Evolutionary conservation across 2,113 vertebrate species (phyloP).

Genomic region (Rhabdornis inornatus): DNA sequence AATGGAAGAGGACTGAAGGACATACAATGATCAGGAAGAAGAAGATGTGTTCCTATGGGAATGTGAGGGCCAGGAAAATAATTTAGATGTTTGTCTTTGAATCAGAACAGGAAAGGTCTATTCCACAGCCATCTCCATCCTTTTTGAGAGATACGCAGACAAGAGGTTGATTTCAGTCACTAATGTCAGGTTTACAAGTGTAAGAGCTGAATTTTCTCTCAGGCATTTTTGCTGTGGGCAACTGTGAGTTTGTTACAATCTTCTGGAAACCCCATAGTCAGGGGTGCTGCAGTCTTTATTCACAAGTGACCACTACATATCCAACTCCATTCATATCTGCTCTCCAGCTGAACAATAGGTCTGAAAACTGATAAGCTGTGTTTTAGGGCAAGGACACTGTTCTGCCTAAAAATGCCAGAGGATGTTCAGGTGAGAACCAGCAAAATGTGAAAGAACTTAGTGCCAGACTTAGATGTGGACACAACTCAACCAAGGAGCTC

Average conservation of each 20-base stretch:
- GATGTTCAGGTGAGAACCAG: not conserved
- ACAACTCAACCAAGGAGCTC: not conserved
- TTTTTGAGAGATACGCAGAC: not conserved
- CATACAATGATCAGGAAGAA: fast-evolving
- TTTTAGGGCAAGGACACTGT: not conserved
- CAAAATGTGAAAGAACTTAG: not conserved
- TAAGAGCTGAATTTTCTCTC: not conserved
- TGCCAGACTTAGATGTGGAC: not conserved
- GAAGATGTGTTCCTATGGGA: not conserved
- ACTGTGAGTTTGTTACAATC: not conserved
- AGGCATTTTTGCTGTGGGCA: not conserved
- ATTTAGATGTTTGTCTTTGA: not conserved
- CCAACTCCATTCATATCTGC: not conserved
- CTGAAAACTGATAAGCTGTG: not conserved
- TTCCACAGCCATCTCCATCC: not conserved
- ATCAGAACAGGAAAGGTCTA: not conserved
- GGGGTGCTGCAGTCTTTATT: not conserved
- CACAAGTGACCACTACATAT: not conserved
- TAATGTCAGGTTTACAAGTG: not conserved
- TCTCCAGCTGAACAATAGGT: not conserved
- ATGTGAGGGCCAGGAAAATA: not conserved
- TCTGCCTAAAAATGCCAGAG: not conserved
- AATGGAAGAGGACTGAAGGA: not conserved
- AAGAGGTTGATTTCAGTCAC: not conserved
- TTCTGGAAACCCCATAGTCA: not conserved